Conservation (phyloP, 2,113 vertebrate genomes). For the Pomatostomus ruficeps region DNA sequence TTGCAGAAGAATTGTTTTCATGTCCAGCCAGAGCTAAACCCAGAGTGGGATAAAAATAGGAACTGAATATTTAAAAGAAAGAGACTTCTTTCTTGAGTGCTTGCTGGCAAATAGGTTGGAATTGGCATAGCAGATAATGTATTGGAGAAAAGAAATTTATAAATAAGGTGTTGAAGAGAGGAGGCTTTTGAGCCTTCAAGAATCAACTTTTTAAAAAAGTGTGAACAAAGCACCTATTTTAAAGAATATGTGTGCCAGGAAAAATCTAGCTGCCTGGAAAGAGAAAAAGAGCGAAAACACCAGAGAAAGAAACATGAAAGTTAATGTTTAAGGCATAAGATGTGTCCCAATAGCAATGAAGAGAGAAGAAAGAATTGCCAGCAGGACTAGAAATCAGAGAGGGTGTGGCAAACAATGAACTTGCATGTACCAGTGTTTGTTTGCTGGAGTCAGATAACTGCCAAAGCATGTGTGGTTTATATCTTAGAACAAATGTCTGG, state of each 20-base stretch:
- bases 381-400: background rate
- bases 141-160: background rate
- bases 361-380: background rate
- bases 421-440: background rate
- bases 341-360: background rate
- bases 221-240: background rate
- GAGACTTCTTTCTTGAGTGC: background rate
- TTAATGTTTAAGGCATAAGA: background rate
- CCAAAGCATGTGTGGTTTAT: conserved; percentile 20
- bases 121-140: background rate
- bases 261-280: background rate
- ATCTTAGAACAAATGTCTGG: conserved; percentile 12
- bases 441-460: background rate
- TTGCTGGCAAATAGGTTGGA: background rate
- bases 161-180: background rate
- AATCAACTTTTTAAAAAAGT: background rate
- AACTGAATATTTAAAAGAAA: background rate
- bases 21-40: background rate
- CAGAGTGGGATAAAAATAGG: background rate
- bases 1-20: conserved; percentile 8
- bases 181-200: background rate
- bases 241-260: background rate
- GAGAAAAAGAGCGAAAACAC: background rate
- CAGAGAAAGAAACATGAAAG: background rate
- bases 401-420: background rate